Evolutionary conservation across 2,888 invertebrate genomes (phyloP), one percentile per base, ranked within the genome.

Genomic region (Microdon myrmicae): DNA sequence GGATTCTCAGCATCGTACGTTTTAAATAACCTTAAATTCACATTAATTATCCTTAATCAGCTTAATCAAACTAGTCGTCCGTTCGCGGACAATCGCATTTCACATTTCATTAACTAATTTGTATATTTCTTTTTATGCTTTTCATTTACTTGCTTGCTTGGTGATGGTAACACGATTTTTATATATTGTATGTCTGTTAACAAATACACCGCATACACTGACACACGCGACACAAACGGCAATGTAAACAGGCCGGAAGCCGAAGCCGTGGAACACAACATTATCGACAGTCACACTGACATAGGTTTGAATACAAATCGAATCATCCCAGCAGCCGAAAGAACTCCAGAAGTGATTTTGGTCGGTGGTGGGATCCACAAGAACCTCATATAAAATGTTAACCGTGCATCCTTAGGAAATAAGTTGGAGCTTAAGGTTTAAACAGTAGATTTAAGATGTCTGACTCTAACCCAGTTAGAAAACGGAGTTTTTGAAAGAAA

Each of bases 1-100:
- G 92, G 92, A 71, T 83, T 94, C 48, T 89, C 90, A 68, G 87
- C 90, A 76, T 92, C 93, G 92, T 94, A 88, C 85, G 93, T 91
- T 78, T 58, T 67, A 43, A 49, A 68, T 39, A 20, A 47, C 45
- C 49, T 68, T 16, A 31, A 32, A 25, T 55, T 9, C n/a, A 3
- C 22, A 25, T 22, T 20, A 17, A 14, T 29, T 19, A 19, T 34
- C n/a, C 17, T 41, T 37, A 22, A 22, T 13, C 8, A 6, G 7
- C 23, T 32, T 44, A 38, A 44, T 39, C 26, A 43, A 20, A 35
- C 10, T 10, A 41, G 20, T 41, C 34, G 28, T 32, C 14, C 16
- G 14, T 35, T 7, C 7, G 9, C 22, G 25, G 23, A 31, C 6
- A 38, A 51, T 31, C 45, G 35, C n/a, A n/a, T n/a, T n/a, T 32